Percentiles rank a stretch among this genome's conserved stretches.
Conservation (phyloP, 2,797 vertebrate species). For the Poeciliopsis infans region DNA sequence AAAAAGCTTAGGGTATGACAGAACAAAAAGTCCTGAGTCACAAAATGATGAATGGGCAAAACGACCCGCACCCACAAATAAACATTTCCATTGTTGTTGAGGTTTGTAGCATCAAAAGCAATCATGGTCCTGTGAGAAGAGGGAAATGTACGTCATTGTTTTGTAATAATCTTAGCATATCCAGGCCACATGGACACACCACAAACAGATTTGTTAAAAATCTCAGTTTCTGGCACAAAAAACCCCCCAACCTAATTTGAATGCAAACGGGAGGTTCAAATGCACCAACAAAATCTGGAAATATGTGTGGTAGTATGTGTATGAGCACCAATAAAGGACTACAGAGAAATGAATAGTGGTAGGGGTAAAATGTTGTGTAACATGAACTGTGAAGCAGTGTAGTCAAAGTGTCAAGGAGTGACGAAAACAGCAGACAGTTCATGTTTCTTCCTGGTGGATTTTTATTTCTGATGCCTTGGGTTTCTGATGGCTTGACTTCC, state of each 20-base stretch:
- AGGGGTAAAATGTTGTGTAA: constrained; percentile 55
- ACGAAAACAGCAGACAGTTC: not conserved
- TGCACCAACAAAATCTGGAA: not conserved
- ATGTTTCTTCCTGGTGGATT: not conserved
- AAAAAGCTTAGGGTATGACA: not conserved
- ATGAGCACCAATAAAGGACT: not conserved
- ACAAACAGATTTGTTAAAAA: not conserved
- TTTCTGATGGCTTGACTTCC: not conserved
- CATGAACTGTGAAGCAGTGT: constrained; percentile 36
- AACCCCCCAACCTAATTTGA: not conserved
- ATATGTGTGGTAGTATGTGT: not conserved
- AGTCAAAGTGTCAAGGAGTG: not conserved
- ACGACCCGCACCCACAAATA: not conserved
- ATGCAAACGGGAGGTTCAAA: not conserved
- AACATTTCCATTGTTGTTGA: not conserved
- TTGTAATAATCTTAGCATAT: not conserved
- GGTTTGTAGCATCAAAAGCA: not conserved
- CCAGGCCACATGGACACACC: not conserved
- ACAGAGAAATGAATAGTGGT: constrained; percentile 50
- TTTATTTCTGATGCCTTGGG: not conserved
- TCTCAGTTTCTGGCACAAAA: not conserved
- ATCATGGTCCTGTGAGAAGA: not conserved
- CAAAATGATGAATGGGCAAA: not conserved
- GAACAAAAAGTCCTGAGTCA: not conserved
- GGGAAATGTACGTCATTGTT: not conserved